Conservation (phyloP, 2,113 vertebrate species). For the Syrmaticus mikado region DNA sequence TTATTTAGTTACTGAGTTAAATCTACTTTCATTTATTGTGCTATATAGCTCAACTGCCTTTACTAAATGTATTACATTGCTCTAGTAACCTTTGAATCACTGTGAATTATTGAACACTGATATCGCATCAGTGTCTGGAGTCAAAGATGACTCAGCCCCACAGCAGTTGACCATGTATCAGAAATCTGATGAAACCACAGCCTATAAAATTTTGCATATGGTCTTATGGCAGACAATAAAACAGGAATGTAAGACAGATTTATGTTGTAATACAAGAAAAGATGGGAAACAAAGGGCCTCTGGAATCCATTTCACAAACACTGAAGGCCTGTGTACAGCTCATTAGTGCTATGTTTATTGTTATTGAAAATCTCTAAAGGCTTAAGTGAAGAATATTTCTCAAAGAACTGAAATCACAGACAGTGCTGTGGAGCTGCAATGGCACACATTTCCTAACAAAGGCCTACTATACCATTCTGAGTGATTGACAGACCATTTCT, state of each 20-base stretch:
- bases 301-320: background rate
- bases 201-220: background rate
- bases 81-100: background rate
- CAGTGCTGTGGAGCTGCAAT: background rate
- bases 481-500: background rate
- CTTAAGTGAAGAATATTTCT: background rate
- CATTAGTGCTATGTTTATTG: background rate
- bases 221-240: background rate
- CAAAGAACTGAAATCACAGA: background rate
- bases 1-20: background rate
- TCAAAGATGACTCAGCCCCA: background rate
- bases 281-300: accelerated
- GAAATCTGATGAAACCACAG: background rate
- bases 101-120: background rate
- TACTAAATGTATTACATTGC: background rate
- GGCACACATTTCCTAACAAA: accelerated
- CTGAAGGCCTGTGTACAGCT: background rate
- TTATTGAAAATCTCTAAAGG: background rate
- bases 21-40: background rate
- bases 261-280: background rate
- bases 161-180: background rate
- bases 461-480: background rate
- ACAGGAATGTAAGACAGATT: background rate
- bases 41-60: background rate
- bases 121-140: background rate